Percentiles rank a stretch among this genome's conserved stretches.
Evolutionary conservation across 2,888 invertebrate species (phyloP).

Genomic region (Acrocyrtus sp.): DNA sequence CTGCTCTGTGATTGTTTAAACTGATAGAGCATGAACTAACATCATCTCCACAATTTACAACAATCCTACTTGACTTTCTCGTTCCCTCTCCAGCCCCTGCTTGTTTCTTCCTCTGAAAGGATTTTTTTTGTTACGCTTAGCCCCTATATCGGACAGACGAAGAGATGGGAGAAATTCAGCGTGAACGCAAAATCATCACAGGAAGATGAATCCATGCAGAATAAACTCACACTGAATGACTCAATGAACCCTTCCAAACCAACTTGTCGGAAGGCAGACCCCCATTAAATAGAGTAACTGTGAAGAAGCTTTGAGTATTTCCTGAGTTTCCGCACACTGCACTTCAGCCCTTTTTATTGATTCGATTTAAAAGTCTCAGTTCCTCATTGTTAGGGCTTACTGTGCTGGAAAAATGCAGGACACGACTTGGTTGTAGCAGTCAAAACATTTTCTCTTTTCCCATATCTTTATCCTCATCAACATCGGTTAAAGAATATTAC

Average conservation of each 20-base stretch:
- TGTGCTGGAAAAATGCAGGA: constrained; percentile 9
- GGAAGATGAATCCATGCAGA: not conserved
- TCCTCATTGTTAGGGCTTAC: not conserved
- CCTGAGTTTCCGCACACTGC: too few relatives aligned
- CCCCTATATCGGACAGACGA: constrained; percentile 1
- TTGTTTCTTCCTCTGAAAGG: not conserved
- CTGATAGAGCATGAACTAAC: constrained; percentile 38
- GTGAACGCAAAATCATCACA: constrained; percentile 12
- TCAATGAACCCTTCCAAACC: not conserved
- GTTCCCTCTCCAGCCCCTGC: constrained; percentile 4
- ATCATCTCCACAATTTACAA: constrained; percentile 25
- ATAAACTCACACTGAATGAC: constrained; percentile 9
- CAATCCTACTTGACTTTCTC: constrained; percentile 39
- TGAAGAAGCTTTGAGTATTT: too few relatives aligned
- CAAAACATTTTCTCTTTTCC: too few relatives aligned
- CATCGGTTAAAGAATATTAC: not conserved
- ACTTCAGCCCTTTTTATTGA: not conserved
- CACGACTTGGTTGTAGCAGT: not conserved
- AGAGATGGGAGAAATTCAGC: constrained; percentile 15
- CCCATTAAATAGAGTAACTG: not conserved
- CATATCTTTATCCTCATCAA: too few relatives aligned
- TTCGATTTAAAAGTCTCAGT: not conserved
- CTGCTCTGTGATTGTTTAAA: constrained; percentile 9
- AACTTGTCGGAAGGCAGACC: not conserved
- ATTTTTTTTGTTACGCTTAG: too few relatives aligned